A percentile compares a stretch with the other conserved stretches of the same genome.
Conservation (phyloP, 2,113 vertebrate genomes). For the Ramphastos sulfuratus region DNA sequence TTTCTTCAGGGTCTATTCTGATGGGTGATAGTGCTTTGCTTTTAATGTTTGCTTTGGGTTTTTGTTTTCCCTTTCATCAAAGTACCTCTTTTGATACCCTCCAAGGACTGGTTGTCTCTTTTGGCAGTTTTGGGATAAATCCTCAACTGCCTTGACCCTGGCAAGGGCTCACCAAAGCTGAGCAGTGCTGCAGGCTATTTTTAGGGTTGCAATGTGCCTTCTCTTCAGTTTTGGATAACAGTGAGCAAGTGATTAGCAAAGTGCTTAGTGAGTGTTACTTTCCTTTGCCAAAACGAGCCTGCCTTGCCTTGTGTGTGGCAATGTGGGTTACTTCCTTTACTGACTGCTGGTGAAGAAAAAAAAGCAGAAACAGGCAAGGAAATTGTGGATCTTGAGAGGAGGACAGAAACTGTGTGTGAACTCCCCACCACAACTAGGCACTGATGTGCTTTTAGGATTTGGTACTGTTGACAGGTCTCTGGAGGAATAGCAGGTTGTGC, state of each 20-base stretch:
- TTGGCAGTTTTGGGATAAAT: neutral
- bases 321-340: neutral
- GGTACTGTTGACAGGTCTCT: neutral
- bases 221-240: slow-evolving; percentile 43
- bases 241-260: slow-evolving; percentile 21
- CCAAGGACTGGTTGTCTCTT: neutral
- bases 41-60: neutral
- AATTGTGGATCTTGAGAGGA: neutral
- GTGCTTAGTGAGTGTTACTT: slow-evolving; percentile 35
- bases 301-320: neutral
- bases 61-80: neutral
- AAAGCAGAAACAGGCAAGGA: neutral
- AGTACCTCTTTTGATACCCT: neutral
- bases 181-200: slow-evolving; percentile 47
- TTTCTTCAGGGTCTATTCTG: neutral
- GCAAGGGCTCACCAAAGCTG: slow-evolving; percentile 38
- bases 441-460: neutral
- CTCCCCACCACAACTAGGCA: neutral
- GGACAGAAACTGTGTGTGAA: neutral
- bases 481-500: neutral
- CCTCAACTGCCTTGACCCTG: neutral
- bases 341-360: neutral
- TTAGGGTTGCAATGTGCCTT: slow-evolving; percentile 72
- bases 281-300: slow-evolving; percentile 38
- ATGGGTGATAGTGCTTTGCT: neutral